Evolutionary conservation across 2,888 invertebrate genomes (phyloP).

Genomic region (Drosophila seclusa): DNA sequence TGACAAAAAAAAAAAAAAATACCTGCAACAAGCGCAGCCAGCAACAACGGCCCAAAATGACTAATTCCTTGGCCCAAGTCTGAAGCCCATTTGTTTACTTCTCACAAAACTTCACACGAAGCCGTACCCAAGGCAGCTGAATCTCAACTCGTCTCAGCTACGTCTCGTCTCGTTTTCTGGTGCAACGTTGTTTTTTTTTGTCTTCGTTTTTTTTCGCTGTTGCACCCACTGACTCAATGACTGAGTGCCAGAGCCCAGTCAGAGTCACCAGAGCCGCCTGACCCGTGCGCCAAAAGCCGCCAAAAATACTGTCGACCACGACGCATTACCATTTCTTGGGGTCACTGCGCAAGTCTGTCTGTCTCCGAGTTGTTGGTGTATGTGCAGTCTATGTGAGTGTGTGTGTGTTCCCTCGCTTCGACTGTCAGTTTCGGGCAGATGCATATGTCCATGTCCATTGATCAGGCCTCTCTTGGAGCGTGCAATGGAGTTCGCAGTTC

Average conservation of each 20-base stretch:
- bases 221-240: conserved; percentile 82
- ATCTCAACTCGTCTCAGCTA: conserved; percentile 1
- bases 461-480: conserved; percentile 58
- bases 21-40: conserved; percentile 35
- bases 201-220: conserved; percentile 16
- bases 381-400: conserved; percentile 9
- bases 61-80: conserved; percentile 73
- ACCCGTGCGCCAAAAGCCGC: conserved; percentile 40
- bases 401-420: conserved; percentile 17
- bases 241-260: conserved; percentile 63
- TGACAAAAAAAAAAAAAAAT: conserved; percentile 9
- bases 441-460: conserved; percentile 75
- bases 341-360: conserved; percentile 72
- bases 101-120: conserved; percentile 80
- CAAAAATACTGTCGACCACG: conserved; percentile 41
- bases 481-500: conserved; percentile 78
- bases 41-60: conserved; percentile 49
- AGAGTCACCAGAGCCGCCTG: conserved; percentile 40
- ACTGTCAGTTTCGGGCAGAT: conserved; percentile 69
- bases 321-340: conserved; percentile 81
- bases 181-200: conserved; percentile 28
- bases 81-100: conserved; percentile 79
- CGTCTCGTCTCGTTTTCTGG: conserved; percentile 50
- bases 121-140: conserved; percentile 38
- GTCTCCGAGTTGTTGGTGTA: conserved; percentile 13